These are phyloP conservation scores for Apodemus speciosus DNA, from an alignment of 2,113 vertebrate species.

Conservation along the genomic window DNA sequence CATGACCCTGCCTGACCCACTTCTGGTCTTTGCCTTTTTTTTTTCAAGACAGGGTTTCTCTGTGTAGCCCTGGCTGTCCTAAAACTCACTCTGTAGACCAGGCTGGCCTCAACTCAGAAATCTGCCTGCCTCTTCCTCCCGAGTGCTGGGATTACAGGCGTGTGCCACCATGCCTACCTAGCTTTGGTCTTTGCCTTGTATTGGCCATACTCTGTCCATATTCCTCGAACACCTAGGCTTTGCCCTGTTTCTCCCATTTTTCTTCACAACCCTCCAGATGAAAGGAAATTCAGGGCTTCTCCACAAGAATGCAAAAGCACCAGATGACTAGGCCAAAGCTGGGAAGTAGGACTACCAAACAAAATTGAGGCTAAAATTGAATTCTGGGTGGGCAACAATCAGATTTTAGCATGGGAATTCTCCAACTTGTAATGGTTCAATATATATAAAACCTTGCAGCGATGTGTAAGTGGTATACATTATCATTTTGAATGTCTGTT, in stretches of 20 bases:
- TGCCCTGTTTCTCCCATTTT: not conserved
- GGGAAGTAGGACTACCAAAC: not conserved
- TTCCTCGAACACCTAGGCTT: not conserved
- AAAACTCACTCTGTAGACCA: too few species aligned
- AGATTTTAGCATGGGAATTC: not conserved
- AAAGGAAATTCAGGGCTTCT: conserved; percentile 12
- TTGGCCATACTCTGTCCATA: not conserved
- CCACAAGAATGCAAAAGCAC: not conserved
- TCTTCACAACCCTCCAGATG: not conserved
- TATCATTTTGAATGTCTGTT: not conserved
- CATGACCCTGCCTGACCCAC: not conserved
- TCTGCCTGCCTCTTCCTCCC: too few species aligned
- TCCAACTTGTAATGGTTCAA: not conserved
- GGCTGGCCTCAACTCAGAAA: too few species aligned
- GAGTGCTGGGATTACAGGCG: too few species aligned
- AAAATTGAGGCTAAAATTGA: not conserved
- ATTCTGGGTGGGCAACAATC: not conserved
- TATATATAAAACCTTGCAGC: not conserved
- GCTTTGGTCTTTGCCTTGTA: not conserved
- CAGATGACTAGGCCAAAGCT: not conserved
- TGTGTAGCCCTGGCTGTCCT: too few species aligned
- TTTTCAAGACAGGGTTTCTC: too few species aligned
- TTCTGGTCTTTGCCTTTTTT: not conserved
- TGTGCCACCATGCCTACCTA: too few species aligned
- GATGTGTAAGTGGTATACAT: not conserved